Evolutionary conservation across 2,888 invertebrate genomes (phyloP), one percentile per base, ranked within the genome.

Genomic region (Apamea monoglypha): DNA sequence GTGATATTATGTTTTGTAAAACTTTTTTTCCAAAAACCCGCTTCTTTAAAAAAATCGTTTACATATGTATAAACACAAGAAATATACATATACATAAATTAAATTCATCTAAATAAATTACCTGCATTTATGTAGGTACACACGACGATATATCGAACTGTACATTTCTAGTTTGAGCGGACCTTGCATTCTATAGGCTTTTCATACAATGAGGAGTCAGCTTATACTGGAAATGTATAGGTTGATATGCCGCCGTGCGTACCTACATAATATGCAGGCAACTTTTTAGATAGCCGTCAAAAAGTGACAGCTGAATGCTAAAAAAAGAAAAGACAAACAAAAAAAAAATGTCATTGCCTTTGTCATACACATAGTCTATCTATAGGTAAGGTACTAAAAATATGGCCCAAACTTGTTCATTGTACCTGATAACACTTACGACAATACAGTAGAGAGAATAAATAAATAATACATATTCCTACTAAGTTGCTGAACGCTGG

Each of bases 351-450:
- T 68, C 1, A 25, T 3, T 72, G 5, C 7, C 8, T 32, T 32
- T 1, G 7, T 18, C 5, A 25, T 70, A 59, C n/a, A 29, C 2
- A 16, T 61, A 47, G 69, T 47, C 44, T 70, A n/a, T 14, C 2
- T n/a, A 7, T 3, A 69, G 29, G 32, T 7, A 47, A 2, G 40
- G 40, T 29, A 29, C 4, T 21, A 70, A 32, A 70, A 25, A 59
- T 32, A 40, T 73, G 32, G 40, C 36, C 21, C 59, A 76, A 25
- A 76, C 2, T 1, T 36, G 16, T 18, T 61, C 6, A n/a, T 32
- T 47, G 79, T 80, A 80, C 80, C 79, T 79, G 70, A 80, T 44
- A 66, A 59, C 18, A 79, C 36, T 63, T 50, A 64, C 40, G 40
- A 53, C 50, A 78, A 75, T 75, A 77, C 18, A 6, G n/a, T n/a